Evolutionary conservation across 2,888 invertebrate species (phyloP).

Genomic region (Aspidapion aeneum): DNA sequence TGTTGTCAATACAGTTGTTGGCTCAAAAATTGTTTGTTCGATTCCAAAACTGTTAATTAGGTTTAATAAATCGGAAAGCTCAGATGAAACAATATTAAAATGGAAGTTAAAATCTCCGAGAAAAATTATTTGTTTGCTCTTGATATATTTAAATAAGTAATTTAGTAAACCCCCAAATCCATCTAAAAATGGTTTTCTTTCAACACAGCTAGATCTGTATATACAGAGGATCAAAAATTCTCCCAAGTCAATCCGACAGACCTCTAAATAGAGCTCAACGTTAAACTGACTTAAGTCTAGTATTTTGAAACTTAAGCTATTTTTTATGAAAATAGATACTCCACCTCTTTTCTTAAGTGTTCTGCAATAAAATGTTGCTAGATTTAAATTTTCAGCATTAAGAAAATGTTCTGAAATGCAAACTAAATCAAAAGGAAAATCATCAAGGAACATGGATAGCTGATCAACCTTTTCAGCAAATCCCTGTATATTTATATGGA

Average conservation of each 20-base stretch:
- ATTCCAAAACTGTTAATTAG: not conserved
- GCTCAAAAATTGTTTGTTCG: not conserved
- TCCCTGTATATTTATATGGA: not conserved
- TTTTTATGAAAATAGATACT: constrained; percentile 10
- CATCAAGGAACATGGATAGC: no score
- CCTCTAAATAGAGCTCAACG: not conserved
- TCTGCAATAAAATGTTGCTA: constrained; percentile 3
- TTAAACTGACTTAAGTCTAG: not conserved
- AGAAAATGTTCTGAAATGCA: no score
- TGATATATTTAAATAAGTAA: not conserved
- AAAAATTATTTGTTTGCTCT: not conserved
- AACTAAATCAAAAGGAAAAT: no score
- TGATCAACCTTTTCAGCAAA: not conserved
- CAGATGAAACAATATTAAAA: not conserved
- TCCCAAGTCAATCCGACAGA: not conserved
- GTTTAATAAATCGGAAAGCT: not conserved
- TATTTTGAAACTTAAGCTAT: constrained; percentile 2
- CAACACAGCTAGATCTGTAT: not conserved
- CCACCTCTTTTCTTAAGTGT: constrained; percentile 7
- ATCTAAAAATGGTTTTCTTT: not conserved
- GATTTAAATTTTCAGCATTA: no score
- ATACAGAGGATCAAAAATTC: not conserved
- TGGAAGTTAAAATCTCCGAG: not conserved
- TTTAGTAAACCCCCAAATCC: not conserved
- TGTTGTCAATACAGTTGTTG: not conserved